Conservation (phyloP, 2,797 vertebrate genomes). For the Phalanger gymnotis region DNA sequence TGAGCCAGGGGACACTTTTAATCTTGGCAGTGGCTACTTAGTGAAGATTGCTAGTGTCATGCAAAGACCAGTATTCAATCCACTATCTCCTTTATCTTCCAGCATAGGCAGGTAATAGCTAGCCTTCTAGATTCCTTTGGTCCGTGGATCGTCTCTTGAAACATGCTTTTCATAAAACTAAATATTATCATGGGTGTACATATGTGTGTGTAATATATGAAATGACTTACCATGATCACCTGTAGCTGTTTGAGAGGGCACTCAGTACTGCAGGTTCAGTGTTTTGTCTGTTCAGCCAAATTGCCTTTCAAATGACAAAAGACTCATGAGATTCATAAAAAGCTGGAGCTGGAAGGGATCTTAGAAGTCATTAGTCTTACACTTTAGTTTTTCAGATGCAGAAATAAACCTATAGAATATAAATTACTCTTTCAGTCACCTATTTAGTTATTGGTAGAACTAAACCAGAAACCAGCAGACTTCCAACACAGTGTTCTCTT, state of each 20-base stretch:
- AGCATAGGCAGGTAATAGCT: conserved; percentile 7
- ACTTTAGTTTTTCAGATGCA: neutral
- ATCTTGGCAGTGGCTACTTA: neutral
- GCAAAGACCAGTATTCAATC: neutral
- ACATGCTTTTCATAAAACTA: neutral
- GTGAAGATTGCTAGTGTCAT: neutral
- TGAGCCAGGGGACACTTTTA: neutral
- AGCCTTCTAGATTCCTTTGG: conserved; percentile 39
- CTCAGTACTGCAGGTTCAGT: neutral
- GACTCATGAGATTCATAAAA: neutral
- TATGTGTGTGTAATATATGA: neutral
- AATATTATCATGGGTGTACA: neutral
- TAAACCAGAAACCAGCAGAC: neutral
- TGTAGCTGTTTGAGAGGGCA: neutral
- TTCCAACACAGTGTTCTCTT: neutral
- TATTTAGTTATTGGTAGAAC: neutral
- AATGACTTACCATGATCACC: neutral
- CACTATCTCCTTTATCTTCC: neutral
- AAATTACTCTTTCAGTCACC: neutral
- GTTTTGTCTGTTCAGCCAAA: neutral
- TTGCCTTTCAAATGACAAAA: neutral
- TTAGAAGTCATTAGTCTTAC: neutral
- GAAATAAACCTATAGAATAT: neutral
- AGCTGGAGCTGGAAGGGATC: neutral
- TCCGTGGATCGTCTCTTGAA: conserved; percentile 8